phyloP scores from a whole-genome alignment of 2,797 vertebrate genomes.

The Salarias fasciatus region DNA sequence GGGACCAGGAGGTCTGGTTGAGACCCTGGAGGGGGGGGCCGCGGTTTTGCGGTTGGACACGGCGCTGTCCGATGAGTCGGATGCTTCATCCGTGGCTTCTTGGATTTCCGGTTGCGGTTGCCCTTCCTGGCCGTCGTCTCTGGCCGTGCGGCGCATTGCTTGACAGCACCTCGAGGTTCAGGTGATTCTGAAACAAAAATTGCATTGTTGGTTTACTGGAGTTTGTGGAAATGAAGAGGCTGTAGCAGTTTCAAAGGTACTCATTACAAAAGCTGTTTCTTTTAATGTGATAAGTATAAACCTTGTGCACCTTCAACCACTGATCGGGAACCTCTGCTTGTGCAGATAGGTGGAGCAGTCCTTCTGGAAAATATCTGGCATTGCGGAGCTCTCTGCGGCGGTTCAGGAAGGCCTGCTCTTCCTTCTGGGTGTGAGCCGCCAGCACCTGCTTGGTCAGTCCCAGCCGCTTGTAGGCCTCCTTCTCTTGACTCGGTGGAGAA shows the following conservation, averaged over 20 bases:
- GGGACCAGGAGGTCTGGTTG: conserved; percentile 91
- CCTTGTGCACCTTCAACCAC: conserved; percentile 57
- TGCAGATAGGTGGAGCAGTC: conserved; percentile 82
- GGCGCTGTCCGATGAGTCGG: conserved; percentile 90
- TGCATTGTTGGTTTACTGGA: too few relatives aligned
- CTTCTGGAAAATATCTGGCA: conserved; percentile 83
- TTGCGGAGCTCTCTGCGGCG: conserved; percentile 86
- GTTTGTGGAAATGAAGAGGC: too few relatives aligned
- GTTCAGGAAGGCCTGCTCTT: conserved; percentile 93
- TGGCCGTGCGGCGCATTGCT: conserved; percentile 69
- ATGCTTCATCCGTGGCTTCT: conserved; percentile 87
- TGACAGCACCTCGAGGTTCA: conserved; percentile 72
- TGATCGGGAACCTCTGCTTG: conserved; percentile 63
- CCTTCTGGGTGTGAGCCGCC: conserved; percentile 93
- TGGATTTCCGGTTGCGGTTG: conserved; percentile 88
- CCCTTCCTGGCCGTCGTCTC: conserved; percentile 85
- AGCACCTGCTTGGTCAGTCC: conserved; percentile 95
- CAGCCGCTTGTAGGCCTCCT: conserved; percentile 88
- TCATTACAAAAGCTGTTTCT: too few relatives aligned
- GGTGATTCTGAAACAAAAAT: conserved; percentile 40
- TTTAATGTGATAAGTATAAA: neutral
- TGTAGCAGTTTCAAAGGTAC: too few relatives aligned
- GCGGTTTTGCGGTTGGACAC: conserved; percentile 85
- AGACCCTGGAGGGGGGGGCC: conserved; percentile 87
- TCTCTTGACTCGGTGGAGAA: conserved; percentile 82